Base-by-base conservation (phyloP, 2,888 invertebrate species). In the Boloria selene region DNA sequence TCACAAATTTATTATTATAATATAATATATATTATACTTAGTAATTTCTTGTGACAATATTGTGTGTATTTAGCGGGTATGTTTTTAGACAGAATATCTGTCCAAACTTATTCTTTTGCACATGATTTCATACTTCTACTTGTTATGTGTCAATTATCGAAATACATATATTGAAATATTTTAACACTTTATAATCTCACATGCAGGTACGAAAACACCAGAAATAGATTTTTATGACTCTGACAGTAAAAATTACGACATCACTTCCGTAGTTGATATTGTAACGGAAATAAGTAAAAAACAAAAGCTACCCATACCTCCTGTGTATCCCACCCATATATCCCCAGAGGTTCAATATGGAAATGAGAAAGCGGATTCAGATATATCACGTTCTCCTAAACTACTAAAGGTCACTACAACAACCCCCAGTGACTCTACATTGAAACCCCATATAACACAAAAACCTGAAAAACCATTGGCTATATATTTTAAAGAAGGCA, bases 261-360 rank as follows among this genome's bases (percentile, higher is more conserved):
- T 81, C 62, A 72, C 79, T 31, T 73, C 83, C 26, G 71, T 80
- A 69, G 73, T 79, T 50, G 82, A 84, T 51, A 73, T 77, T 42
- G 75, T 76, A 31, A 76, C 79, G 62, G 81, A 82, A 67, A 73
- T 73, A 31, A 78, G 64, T 60, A 70, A 73, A 13, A 79, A 79
- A 69, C 83, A 77, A 68, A 84, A 82, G 71, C 72, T 84, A 49
- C 87, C 87, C 10, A 73, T 85, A 56, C 78, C 82, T 50, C 93
- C 93, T 16, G 82, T 92, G 13, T 93, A 86, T 72, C 93, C 93
- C 5, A 80, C 81, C 45, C 87, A 90, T 69, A 79, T 93, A 18
- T 79, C 86, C 26, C 93, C 90, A n/a, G 92, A 92, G 77, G 91
- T 93, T 1, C 92, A 93, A 76, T 93, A 93, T 67, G 93, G 93